A percentile compares a stretch with the other conserved stretches of the same genome.
Evolutionary conservation across 1,140 invertebrate species (phyloP).

Genomic region (Amyelois transitella): DNA sequence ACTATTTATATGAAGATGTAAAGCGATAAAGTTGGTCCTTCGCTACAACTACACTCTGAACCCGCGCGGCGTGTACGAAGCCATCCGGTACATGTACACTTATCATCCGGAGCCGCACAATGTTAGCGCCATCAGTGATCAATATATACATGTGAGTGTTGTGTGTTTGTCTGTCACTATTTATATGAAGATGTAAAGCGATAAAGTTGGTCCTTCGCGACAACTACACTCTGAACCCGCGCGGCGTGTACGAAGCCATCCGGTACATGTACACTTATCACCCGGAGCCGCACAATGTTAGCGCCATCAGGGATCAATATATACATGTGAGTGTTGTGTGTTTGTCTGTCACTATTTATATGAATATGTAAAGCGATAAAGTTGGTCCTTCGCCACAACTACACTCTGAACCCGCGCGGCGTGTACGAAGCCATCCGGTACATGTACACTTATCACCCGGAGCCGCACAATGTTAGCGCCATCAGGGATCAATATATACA

Average conservation of each 20-base stretch:
- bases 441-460: constrained; percentile 97
- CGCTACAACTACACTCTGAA: constrained; percentile 95
- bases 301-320: constrained; percentile 89
- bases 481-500: constrained; percentile 92
- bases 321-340: constrained; percentile 86
- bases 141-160: constrained; percentile 89
- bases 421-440: constrained; percentile 94
- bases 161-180: no score
- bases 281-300: constrained; percentile 91
- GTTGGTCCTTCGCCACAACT: constrained; percentile 90
- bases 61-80: constrained; percentile 89
- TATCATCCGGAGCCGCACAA: constrained; percentile 95
- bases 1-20: no score
- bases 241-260: constrained; percentile 91
- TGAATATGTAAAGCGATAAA: constrained; percentile 90
- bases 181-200: no score
- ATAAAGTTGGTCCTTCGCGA: constrained; percentile 88
- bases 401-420: constrained; percentile 91
- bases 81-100: constrained; percentile 96
- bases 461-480: constrained; percentile 88
- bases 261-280: constrained; percentile 97
- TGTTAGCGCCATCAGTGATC: constrained; percentile 86
- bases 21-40: constrained; percentile 86
- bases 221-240: constrained; percentile 93
- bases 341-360: no score